Evolutionary conservation across 2,113 vertebrate genomes (phyloP), one percentile per base, ranked within the genome.

Genomic region (Cyphomyrus plagiostoma): DNA sequence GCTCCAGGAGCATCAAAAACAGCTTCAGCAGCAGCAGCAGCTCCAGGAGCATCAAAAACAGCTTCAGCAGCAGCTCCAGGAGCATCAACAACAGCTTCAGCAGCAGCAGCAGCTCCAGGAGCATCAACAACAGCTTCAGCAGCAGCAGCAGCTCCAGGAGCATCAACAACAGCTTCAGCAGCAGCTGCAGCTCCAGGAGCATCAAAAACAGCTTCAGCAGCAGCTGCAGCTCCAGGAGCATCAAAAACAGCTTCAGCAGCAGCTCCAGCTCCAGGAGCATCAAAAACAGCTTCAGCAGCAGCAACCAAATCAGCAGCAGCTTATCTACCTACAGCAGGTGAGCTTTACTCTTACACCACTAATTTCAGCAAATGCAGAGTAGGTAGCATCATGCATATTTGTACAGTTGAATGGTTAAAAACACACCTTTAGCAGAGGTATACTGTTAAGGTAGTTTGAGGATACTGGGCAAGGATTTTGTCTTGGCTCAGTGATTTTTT

Each of bases 141-240:
- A 83, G 2, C 97, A 99, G 90, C 98, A 98, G 23, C 95, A 96
- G 39, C 97, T 96, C 2, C 97, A 95, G 2, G 96, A 97, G 0
- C 21, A 96, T 0, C 53, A 62, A 0, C 8, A 62, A 9, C 56
- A 62, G 7, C 98, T 98, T 0, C 98, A 99, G 89, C 97, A 98
- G 11, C 93, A 99, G 1, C 97, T 98, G 91, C 90, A 97, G 58
- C 97, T 99, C 4, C 96, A 99, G n/a, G 98, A 99, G 93, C 98
- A 99, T 89, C 95, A 35, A 35, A 35, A 99, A 0, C 98, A 99
- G 49, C 49, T 50, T 0, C 97, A 98, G 8, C 93, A 99, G 3
- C 50, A 52, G 2, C 98, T 99, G 0, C 91, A 96, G 0, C 95
- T 95, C 0, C 96, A 95, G 0, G 93, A 94, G 2, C 95, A 35